phyloP scores from a whole-genome alignment of 2,113 vertebrate genomes.

The Oophaga pumilio region DNA sequence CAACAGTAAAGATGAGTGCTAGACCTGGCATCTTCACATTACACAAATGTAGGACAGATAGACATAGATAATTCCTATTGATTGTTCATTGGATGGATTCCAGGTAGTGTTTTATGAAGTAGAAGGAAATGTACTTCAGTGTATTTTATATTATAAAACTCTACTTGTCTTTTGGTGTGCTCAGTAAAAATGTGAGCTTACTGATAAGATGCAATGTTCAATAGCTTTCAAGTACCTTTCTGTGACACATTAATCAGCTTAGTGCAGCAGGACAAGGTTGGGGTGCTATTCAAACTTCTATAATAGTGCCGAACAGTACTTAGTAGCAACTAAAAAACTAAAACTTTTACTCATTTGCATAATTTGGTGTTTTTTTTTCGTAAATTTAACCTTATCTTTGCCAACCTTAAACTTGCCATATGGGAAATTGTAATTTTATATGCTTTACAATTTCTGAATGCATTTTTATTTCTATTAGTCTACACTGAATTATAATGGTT shows the following conservation, averaged over 20 bases:
- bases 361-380: not conserved
- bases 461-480: no score
- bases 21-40: conserved; percentile 27
- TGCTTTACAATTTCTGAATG: no score
- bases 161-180: conserved; percentile 13
- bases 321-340: not conserved
- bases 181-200: conserved; percentile 31
- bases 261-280: not conserved
- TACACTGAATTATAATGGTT: no score
- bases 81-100: not conserved
- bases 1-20: conserved; percentile 23
- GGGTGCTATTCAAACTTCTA: not conserved
- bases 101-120: conserved; percentile 39
- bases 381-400: not conserved
- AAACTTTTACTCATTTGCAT: not conserved
- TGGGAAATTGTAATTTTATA: no score
- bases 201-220: conserved; percentile 30
- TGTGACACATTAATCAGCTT: conserved; percentile 31
- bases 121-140: conserved; percentile 19
- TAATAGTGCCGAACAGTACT: conserved; percentile 6
- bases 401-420: no score
- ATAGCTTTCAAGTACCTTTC: conserved; percentile 39
- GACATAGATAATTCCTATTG: conserved; percentile 23
- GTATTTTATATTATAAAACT: conserved; percentile 27
- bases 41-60: conserved; percentile 11